Evolutionary conservation across 2,797 vertebrate genomes (phyloP).

Genomic region (Propithecus deckenii): DNA sequence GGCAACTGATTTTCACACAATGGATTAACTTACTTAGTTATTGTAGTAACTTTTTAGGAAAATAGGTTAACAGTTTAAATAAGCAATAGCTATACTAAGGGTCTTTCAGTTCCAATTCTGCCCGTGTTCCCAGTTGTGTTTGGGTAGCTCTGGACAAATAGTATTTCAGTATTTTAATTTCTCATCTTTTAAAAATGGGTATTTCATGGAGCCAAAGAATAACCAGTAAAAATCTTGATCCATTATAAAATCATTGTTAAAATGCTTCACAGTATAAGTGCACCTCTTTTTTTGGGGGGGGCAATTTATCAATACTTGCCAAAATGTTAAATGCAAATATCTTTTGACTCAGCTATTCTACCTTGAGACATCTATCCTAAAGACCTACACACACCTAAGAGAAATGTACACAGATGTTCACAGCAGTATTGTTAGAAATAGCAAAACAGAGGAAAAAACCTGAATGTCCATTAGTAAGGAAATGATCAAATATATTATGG

Average conservation of each 20-base stretch:
- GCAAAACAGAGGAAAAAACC: not conserved
- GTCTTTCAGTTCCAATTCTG: not conserved
- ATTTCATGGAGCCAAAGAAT: not conserved
- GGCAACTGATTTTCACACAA: not conserved
- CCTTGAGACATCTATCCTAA: not conserved
- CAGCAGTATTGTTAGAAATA: not conserved
- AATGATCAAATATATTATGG: not conserved
- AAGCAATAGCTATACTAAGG: not conserved
- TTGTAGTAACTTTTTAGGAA: not conserved
- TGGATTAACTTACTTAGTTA: not conserved
- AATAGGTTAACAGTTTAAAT: not conserved
- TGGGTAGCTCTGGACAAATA: not conserved
- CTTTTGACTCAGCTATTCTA: not conserved
- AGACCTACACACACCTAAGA: not conserved
- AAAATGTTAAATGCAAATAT: not conserved
- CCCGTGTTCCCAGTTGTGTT: not conserved
- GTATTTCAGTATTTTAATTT: constrained; percentile 13
- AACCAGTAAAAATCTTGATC: not conserved
- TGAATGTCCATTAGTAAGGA: not conserved
- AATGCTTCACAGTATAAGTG: not conserved
- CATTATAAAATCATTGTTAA: constrained; percentile 15
- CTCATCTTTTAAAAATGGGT: not conserved
- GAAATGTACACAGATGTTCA: not conserved
- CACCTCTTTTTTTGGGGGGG: not conserved
- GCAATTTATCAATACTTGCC: not conserved